phyloP scores from a whole-genome alignment of 1,140 invertebrate genomes.

The Bombus confusus region DNA sequence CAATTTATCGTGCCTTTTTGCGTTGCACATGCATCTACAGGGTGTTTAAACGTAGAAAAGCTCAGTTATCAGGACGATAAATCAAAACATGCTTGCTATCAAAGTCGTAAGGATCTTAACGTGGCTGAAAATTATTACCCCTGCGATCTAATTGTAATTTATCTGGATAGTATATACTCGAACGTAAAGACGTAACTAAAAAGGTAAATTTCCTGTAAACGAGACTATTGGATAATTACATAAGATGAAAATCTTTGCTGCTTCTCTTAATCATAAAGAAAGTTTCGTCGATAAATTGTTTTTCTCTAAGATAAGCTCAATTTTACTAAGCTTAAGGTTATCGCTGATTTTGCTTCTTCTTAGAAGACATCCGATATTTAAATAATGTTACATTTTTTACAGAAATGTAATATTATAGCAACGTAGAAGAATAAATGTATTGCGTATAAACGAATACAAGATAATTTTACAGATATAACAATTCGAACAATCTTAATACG shows the following conservation, averaged over 20 bases:
- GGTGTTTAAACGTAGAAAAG: too few relatives aligned
- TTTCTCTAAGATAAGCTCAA: background rate
- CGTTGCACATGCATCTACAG: too few relatives aligned
- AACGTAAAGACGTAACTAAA: background rate
- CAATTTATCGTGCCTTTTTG: too few relatives aligned
- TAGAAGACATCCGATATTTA: background rate
- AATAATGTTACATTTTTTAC: background rate
- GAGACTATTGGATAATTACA: background rate
- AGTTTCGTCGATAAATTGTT: background rate
- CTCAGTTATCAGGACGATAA: too few relatives aligned
- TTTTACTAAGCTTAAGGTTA: background rate
- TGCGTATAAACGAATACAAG: too few relatives aligned
- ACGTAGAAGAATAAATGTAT: too few relatives aligned
- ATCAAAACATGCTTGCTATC: too few relatives aligned
- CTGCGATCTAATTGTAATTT: background rate
- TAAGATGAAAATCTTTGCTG: background rate
- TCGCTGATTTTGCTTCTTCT: background rate
- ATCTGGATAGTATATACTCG: background rate
- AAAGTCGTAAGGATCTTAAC: too few relatives aligned
- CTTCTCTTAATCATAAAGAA: background rate
- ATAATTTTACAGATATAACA: background rate
- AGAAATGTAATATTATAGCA: background rate
- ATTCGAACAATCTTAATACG: background rate
- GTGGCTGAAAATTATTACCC: background rate
- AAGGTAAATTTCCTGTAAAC: background rate